Percentiles rank a stretch among this genome's conserved stretches.
Conservation (phyloP, 2,113 vertebrate species). For the Seriola dumerili region DNA sequence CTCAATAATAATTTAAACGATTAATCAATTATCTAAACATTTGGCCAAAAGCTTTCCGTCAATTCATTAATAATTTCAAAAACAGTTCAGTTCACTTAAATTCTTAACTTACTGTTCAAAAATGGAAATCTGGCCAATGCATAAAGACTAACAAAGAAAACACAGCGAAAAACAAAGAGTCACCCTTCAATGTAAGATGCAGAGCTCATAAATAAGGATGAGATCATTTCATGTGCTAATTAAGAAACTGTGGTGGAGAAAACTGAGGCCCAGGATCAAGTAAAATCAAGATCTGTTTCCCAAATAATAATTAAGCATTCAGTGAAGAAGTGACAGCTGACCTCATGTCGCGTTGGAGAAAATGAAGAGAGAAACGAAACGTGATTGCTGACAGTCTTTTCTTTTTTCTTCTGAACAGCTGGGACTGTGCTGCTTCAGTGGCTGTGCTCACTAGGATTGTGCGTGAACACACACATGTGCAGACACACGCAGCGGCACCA, state of each 20-base stretch:
- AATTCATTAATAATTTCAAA: background rate
- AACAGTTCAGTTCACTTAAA: background rate
- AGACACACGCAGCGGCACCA: constrained; percentile 18
- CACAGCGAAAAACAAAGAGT: background rate
- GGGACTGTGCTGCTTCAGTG: constrained; percentile 44
- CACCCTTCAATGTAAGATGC: background rate
- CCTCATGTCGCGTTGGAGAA: background rate
- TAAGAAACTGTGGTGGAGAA: background rate
- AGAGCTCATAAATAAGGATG: constrained; percentile 8
- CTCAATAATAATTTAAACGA: background rate
- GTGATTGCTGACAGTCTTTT: background rate
- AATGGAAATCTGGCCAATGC: background rate
- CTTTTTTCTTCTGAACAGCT: constrained; percentile 30
- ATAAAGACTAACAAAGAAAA: background rate
- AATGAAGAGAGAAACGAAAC: constrained; percentile 21
- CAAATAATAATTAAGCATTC: constrained; percentile 12
- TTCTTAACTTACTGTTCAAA: background rate
- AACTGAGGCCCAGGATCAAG: background rate
- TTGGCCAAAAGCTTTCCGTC: background rate
- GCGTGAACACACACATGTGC: background rate
- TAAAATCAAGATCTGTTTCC: background rate
- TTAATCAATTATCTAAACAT: too few species aligned
- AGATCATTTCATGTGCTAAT: constrained; percentile 12
- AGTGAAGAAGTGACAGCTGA: constrained; percentile 31
- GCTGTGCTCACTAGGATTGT: constrained; percentile 29